These are phyloP conservation scores for Sepioteuthis lessoniana DNA, from an alignment of 2,888 invertebrate species.

Conservation along the genomic window DNA sequence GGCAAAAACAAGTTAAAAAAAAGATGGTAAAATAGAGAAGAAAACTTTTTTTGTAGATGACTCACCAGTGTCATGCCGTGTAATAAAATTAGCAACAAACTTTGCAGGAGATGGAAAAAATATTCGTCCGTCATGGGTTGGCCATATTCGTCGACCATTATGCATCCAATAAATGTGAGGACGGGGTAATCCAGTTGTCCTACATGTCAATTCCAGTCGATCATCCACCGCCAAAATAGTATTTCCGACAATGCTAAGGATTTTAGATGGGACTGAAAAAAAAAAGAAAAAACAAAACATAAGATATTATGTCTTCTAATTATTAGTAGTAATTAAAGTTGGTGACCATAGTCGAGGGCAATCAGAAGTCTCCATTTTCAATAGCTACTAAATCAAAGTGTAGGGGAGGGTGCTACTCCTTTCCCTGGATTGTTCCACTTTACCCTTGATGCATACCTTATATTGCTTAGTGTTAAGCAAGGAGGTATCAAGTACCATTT, in stretches of 20 bases:
- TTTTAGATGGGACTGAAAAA: conserved; percentile 62
- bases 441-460: too few species aligned
- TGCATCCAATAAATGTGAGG: conserved; percentile 65
- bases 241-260: conserved; percentile 60
- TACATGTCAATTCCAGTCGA: conserved; percentile 63
- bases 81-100: conserved; percentile 60
- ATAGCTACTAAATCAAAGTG: too few species aligned
- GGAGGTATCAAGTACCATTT: too few species aligned
- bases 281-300: neutral
- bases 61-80: conserved; percentile 59
- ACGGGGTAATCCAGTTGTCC: conserved; percentile 62
- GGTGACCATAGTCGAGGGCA: too few species aligned
- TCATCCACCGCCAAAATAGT: conserved; percentile 61
- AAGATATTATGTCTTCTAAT: neutral
- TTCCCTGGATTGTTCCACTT: too few species aligned
- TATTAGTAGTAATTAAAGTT: too few species aligned
- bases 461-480: too few species aligned
- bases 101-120: conserved; percentile 56
- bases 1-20: neutral
- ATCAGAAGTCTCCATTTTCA: too few species aligned
- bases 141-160: conserved; percentile 55
- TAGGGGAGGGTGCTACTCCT: too few species aligned
- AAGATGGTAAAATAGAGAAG: neutral
- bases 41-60: neutral
- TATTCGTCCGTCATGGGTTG: conserved; percentile 64